phyloP scores from a whole-genome alignment of 2,797 vertebrate genomes.

The Sebastes itinus region DNA sequence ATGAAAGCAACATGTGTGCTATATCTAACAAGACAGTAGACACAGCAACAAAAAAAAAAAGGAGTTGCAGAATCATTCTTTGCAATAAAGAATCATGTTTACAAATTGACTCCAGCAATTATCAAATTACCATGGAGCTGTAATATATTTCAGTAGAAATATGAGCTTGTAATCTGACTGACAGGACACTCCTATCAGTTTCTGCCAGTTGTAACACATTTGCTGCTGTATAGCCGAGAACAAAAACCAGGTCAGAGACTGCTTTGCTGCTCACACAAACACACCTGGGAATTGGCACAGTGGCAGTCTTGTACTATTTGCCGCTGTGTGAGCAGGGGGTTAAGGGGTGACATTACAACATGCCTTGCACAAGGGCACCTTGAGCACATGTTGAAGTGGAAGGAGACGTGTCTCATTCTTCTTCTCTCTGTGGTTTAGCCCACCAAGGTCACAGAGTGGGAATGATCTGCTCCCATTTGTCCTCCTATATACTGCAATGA shows the following conservation, averaged over 20 bases:
- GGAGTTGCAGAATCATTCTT: not conserved
- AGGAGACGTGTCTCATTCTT: conserved; percentile 16
- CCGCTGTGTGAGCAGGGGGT: conserved; percentile 48
- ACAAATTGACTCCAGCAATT: not conserved
- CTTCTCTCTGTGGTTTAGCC: conserved; percentile 25
- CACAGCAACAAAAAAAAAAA: not conserved
- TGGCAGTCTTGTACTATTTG: conserved; percentile 36
- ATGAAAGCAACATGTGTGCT: conserved; percentile 11
- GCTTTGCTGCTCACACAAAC: conserved; percentile 17
- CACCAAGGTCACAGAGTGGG: conserved; percentile 71
- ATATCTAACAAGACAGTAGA: not conserved
- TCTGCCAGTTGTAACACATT: not conserved
- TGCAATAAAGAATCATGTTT: not conserved
- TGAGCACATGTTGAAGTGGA: conserved; percentile 26
- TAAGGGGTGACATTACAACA: conserved; percentile 27
- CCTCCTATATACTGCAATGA: conserved; percentile 51
- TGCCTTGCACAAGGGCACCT: conserved; percentile 56
- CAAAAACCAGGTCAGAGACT: conserved; percentile 33
- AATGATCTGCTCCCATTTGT: conserved; percentile 49
- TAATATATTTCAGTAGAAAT: not conserved
- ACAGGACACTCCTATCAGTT: not conserved
- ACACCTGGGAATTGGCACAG: conserved; percentile 41
- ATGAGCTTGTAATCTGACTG: not conserved
- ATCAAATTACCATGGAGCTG: not conserved
- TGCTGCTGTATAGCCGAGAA: not conserved